phyloP scores from a whole-genome alignment of 1,140 invertebrate genomes.

The Halotydeus destructor region DNA sequence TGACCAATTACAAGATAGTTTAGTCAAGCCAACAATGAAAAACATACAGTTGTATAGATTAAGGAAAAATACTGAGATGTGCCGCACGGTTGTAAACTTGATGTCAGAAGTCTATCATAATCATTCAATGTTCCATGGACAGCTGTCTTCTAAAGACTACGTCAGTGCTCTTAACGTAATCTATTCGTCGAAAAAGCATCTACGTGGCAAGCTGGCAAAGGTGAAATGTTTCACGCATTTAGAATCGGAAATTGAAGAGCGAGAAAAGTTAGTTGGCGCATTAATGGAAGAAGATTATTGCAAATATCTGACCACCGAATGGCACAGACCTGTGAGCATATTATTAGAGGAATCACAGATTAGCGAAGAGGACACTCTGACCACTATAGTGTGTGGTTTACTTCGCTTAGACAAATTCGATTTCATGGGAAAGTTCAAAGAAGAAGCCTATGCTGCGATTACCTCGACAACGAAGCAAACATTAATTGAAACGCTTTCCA shows the following conservation, averaged over 20 bases:
- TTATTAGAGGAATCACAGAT: neutral
- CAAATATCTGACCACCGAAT: conserved; percentile 66
- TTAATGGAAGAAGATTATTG: conserved; percentile 91
- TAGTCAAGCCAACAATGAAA: conserved; percentile 35
- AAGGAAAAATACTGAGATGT: conserved; percentile 15
- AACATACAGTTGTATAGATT: conserved; percentile 11
- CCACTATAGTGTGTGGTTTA: conserved; percentile 69
- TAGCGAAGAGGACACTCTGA: conserved; percentile 45
- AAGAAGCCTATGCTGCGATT: conserved; percentile 68
- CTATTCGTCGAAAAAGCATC: conserved; percentile 80
- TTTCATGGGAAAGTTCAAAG: conserved; percentile 68
- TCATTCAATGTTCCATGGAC: conserved; percentile 60
- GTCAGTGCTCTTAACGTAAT: conserved; percentile 92
- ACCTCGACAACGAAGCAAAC: conserved; percentile 62
- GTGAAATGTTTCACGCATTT: conserved; percentile 86
- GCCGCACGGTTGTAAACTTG: conserved; percentile 59
- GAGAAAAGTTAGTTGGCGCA: conserved; percentile 85
- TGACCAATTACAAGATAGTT: conserved; percentile 13
- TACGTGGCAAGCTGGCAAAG: conserved; percentile 65
- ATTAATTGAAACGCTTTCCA: conserved; percentile 27
- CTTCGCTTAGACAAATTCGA: conserved; percentile 59
- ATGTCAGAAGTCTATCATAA: conserved; percentile 93
- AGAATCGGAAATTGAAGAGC: conserved; percentile 83
- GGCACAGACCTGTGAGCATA: conserved; percentile 53
- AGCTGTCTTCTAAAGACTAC: conserved; percentile 88